Evolutionary conservation across 2,797 vertebrate species (phyloP).

Genomic region (Centropyge bicolor): DNA sequence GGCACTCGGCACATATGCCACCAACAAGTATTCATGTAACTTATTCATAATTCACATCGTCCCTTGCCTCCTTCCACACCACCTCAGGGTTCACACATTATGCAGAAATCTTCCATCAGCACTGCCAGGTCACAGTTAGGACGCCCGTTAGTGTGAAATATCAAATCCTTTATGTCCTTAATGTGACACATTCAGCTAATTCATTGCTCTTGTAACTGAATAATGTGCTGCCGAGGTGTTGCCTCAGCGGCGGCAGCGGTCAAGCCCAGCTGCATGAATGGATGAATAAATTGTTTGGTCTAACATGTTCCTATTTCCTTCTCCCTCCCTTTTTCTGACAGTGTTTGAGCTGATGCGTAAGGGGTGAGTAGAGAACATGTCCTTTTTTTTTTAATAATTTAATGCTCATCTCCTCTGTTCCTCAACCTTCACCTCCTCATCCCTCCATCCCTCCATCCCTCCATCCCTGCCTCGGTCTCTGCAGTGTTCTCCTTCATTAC

Average conservation of each 20-base stretch:
- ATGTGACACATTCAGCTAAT: slow-evolving; percentile 26
- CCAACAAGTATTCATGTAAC: slow-evolving; percentile 29
- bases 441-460: slow-evolving; percentile 35
- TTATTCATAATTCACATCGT: slow-evolving; percentile 52
- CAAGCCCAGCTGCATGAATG: slow-evolving; percentile 16
- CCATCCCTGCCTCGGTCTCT: slow-evolving; percentile 19
- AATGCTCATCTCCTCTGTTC: slow-evolving; percentile 32
- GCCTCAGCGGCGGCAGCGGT: slow-evolving; percentile 19
- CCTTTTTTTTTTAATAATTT: slow-evolving; percentile 62
- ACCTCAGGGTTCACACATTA: slow-evolving; percentile 56
- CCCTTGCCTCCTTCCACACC: slow-evolving; percentile 18
- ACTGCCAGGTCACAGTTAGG: slow-evolving; percentile 41
- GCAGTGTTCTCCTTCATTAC: slow-evolving; percentile 33
- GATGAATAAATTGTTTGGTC: slow-evolving; percentile 21
- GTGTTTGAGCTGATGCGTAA: slow-evolving; percentile 98
- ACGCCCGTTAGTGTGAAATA: slow-evolving; percentile 20
- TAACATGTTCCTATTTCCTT: slow-evolving; percentile 33
- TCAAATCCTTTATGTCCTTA: slow-evolving; percentile 25
- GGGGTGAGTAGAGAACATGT: slow-evolving; percentile 90
- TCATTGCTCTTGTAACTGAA: background rate
- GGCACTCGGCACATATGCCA: slow-evolving; percentile 18
- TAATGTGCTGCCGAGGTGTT: slow-evolving; percentile 10
- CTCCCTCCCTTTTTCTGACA: slow-evolving; percentile 77
- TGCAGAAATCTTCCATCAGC: slow-evolving; percentile 50
- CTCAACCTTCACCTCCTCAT: slow-evolving; percentile 29